phyloP scores from a whole-genome alignment of 1,140 invertebrate species.

The Trichonephila clavipes region DNA sequence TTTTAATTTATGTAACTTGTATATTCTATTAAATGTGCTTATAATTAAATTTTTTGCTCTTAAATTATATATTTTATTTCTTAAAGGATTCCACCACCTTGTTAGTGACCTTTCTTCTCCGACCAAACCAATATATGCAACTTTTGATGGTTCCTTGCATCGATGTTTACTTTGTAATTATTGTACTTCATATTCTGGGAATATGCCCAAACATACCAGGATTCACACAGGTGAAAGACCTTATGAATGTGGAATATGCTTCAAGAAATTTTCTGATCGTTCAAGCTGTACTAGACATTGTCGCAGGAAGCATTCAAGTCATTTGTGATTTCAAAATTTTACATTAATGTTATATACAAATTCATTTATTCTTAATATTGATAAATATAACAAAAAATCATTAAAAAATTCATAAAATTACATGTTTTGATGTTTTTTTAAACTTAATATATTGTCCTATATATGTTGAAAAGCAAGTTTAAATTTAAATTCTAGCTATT shows the following conservation, averaged over 20 bases:
- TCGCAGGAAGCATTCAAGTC: not conserved
- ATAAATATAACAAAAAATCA: not conserved
- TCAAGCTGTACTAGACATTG: constrained; percentile 13
- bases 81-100: not conserved
- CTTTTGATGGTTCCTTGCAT: not conserved
- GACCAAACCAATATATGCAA: not conserved
- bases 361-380: not conserved
- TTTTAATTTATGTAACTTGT: not conserved
- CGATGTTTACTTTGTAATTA: constrained; percentile 26
- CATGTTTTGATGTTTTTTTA: not conserved
- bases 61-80: not conserved
- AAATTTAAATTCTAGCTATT: no score
- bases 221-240: constrained; percentile 93
- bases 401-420: no score
- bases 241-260: constrained; percentile 95
- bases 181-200: not conserved
- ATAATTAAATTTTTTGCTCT: not conserved
- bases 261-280: constrained; percentile 79
- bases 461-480: no score
- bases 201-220: constrained; percentile 86
- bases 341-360: not conserved
- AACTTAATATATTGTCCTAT: not conserved
- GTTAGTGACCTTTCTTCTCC: not conserved
- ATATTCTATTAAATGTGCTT: not conserved
- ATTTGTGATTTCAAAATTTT: not conserved